Evolutionary conservation across 2,113 vertebrate species (phyloP), one percentile per base, ranked within the genome.

Genomic region (Sylvilagus bachmani): DNA sequence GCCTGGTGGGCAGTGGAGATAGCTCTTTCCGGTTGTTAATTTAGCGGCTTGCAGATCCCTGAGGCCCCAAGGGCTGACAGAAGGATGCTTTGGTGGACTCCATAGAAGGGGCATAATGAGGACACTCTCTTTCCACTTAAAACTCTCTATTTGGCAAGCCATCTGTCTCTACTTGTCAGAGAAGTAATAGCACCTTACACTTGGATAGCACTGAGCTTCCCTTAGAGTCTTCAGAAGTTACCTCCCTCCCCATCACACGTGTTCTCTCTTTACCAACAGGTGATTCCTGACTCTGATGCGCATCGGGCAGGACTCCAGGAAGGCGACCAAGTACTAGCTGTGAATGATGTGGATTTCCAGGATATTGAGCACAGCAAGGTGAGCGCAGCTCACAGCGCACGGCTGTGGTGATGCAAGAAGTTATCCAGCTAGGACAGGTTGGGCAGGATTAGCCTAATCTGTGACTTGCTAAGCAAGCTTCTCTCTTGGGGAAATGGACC

Each of bases 271-370:
- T 64, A 51, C 53, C 14, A 6, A 2, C 94, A 99, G 99, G 99
- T 99, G 88, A 99, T 99, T 83, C 99, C 99, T 0, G 99, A 99
- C 97, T 99, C 99, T 0, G 99, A 99, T 4, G 99, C 99, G 0
- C 99, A 99, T 96, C 98, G 99, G 95, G 99, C 99, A 5, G 99
- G 99, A 53, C 98, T 99, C 61, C 99, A 99, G 98, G 99, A 99
- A 93, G 99, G 99, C 53, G 99, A 99, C 97, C 99, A 99, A 98
- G 99, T 99, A 77, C 98, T 99, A 4, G 99, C 99, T 2, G 99
- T 99, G 53, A 99, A 99, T 24, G 99, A 99, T 2, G 99, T 99
- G 67, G 99, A 99, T 98, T 99, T 99, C 97, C 99, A 99, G 98
- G 99, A 99, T 96, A 99, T 99, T 64, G 99, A 99, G 86, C 99